Evolutionary conservation across 1,140 invertebrate genomes (phyloP).

Genomic region (Mesaphorura yosii): DNA sequence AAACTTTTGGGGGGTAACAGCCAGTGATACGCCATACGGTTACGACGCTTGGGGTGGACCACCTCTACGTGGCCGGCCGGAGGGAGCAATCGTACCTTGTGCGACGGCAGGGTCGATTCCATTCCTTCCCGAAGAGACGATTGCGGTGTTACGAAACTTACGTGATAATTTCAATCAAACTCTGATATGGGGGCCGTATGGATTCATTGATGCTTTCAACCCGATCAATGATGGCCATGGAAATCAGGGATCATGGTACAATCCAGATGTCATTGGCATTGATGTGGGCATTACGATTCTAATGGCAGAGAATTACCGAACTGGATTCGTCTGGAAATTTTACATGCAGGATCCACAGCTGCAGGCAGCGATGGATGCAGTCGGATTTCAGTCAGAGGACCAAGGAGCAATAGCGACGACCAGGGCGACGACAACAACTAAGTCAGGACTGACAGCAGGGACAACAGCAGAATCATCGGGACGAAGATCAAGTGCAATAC

Average conservation of each 20-base stretch:
- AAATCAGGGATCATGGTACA: too few relatives aligned
- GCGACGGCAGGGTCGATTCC: conserved; percentile 26
- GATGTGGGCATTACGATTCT: conserved; percentile 28
- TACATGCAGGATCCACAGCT: conserved; percentile 29
- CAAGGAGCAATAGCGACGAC: too few relatives aligned
- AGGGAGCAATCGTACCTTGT: too few relatives aligned
- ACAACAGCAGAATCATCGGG: too few relatives aligned
- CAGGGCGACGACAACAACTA: too few relatives aligned
- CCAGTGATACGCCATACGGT: conserved; percentile 28
- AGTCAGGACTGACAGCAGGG: too few relatives aligned
- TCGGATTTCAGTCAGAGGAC: too few relatives aligned
- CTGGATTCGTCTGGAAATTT: conserved; percentile 24
- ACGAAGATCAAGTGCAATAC: too few relatives aligned
- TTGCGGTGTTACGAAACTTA: conserved; percentile 19
- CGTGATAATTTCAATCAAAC: conserved; percentile 14
- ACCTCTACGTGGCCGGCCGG: too few relatives aligned
- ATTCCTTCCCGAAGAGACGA: conserved; percentile 25
- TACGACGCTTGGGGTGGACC: too few relatives aligned
- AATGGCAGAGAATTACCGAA: conserved; percentile 28
- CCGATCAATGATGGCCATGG: conserved; percentile 15
- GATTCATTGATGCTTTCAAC: conserved; percentile 29
- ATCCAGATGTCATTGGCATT: conserved; percentile 28
- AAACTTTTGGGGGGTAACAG: conserved; percentile 29
- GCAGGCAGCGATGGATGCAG: too few relatives aligned
- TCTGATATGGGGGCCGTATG: conserved; percentile 24